Evolutionary conservation across 1,140 invertebrate genomes (phyloP), one percentile per base, ranked within the genome.

Genomic region (Lanistes nyassanus): DNA sequence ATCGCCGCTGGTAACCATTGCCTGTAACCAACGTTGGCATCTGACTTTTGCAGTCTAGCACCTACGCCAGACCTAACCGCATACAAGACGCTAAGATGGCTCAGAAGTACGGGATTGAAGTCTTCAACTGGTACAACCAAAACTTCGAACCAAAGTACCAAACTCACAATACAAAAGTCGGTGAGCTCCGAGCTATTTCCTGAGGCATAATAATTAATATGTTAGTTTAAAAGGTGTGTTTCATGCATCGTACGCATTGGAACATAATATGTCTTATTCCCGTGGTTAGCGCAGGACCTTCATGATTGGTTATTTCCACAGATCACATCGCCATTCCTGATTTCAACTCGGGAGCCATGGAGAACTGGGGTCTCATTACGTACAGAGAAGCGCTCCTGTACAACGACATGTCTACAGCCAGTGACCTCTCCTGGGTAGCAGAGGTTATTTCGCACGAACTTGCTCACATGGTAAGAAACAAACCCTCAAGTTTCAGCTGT

Each of bases 321-420:
- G 95, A 98, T 90, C 93, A 98, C 92, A 94, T 95, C 76, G 96
- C 95, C n/a, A 95, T 98, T 80, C 96, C 96, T 11, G 97, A 98
- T 89, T 98, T 98, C 91, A 93, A 94, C 0, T 96, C 96, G 3
- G 97, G 95, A 7, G 97, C 96, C 1, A 98, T 98, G 93, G 97
- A 98, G 88, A 96, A 98, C 90, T 98, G 96, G 97, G 97, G 96
- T 4, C 87, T 97, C 0, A 92, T 95, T 3, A 94, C 93, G 1
- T 96, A 93, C 80, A 92, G 95, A 75, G 96, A 98, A 90, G 92
- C 92, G 65, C 91, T 96, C 81, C 90, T 96, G 31, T 94, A 93
- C 81, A 93, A 95, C 83, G 70, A 79, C 26, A 76, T 93, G 65
- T 95, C 95, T 0, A 84, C 88, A 3, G 92, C 93, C 1, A 85